Base-by-base conservation (phyloP, 2,113 vertebrate species). In the Rhinopomastus cyanomelas region DNA sequence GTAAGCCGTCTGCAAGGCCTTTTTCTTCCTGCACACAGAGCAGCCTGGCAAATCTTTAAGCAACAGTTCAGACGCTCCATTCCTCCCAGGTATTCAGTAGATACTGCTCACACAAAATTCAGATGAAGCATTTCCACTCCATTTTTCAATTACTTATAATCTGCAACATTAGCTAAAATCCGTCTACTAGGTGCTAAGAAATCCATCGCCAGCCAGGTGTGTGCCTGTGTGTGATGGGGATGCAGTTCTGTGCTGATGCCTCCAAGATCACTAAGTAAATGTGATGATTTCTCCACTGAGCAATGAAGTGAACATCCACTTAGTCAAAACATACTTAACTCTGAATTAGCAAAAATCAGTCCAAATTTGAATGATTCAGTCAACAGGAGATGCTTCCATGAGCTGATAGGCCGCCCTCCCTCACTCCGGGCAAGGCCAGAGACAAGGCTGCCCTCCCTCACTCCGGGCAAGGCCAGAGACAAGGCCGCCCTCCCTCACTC, bases 111-210 rank as follows among this genome's bases (percentile, higher is more conserved):
- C 86, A 87, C 29, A 67, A 75, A 88, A 92, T 79, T 89, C 76
- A 87, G 55, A 79, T 72, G 32, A 95, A 91, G 57, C 68, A 76
- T 79, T 93, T 79, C 73, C 69, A 88, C n/a, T 34, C 52, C 52
- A 32, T 71, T 83, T 87, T 91, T 78, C 76, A 91, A 77, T 87
- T 92, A 90, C 60, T 80, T 75, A 56, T 48, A 59, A 81, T 84
- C 59, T 76, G 34, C 60, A 68, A 60, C 66, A 82, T 82, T 89
- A 90, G 67, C 93, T 95, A 93, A 81, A 96, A 93, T 42, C 22
- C 11, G 15, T 42, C 39, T 42, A 42, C 39, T 42, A 42, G 39
- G 92, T 60, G 32, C 49, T 37, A 42, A 53, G 92, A 88, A 89
- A 66, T 64, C 84, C 71, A 82, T 8, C 49, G 76, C 74, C 80